These are phyloP conservation scores for Centropus bengalensis DNA, from an alignment of 2,113 vertebrate genomes.

Conservation along the genomic window DNA sequence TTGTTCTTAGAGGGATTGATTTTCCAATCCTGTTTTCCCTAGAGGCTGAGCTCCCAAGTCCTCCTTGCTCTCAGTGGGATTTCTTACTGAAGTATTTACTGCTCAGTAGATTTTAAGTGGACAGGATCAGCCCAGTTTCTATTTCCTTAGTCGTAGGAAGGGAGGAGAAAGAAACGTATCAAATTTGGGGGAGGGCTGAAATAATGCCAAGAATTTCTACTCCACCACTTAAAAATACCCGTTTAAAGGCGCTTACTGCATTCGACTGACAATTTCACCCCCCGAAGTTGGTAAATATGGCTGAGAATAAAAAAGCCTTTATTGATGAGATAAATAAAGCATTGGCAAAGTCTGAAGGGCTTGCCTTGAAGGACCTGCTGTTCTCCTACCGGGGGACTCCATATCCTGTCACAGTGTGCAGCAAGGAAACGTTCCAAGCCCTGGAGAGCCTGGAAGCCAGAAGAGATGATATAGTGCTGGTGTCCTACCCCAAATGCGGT, in stretches of 20 bases:
- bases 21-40: not conserved
- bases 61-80: not conserved
- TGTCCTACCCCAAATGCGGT: slow-evolving; percentile 82
- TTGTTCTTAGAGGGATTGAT: not conserved
- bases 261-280: not conserved
- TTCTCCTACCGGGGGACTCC: slow-evolving; percentile 62
- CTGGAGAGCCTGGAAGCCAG: slow-evolving; percentile 68
- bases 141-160: not conserved
- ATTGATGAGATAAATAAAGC: slow-evolving; percentile 3
- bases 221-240: not conserved
- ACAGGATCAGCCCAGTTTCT: not conserved
- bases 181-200: not conserved
- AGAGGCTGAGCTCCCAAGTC: not conserved
- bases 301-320: not conserved
- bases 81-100: not conserved
- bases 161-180: not conserved
- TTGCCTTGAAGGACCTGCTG: slow-evolving; percentile 70
- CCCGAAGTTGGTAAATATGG: not conserved
- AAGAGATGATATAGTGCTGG: slow-evolving; percentile 74
- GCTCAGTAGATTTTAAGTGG: not conserved
- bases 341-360: not conserved
- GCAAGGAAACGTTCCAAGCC: slow-evolving; percentile 52
- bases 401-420: slow-evolving; percentile 67
- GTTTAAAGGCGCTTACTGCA: not conserved
- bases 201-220: not conserved